A percentile compares a stretch with the other conserved stretches of the same genome.
These are phyloP conservation scores for Nasonia vitripennis DNA, from an alignment of 1,140 invertebrate genomes.

Conservation along the genomic window DNA sequence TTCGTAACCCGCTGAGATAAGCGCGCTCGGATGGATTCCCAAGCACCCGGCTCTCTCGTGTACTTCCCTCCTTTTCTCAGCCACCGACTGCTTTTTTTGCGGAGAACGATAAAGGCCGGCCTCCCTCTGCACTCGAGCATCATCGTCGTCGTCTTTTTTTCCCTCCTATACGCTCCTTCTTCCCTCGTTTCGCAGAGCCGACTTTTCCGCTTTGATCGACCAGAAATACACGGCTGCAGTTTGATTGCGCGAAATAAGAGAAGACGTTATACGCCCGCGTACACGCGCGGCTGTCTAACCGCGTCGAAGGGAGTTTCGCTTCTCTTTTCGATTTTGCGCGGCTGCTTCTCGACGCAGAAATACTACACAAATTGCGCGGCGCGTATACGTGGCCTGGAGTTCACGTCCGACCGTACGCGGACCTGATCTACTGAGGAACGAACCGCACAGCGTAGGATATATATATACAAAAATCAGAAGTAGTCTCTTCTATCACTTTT, in stretches of 20 bases:
- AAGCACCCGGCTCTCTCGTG: neutral
- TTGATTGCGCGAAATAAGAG: slow-evolving; percentile 13
- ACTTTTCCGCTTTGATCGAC: slow-evolving; percentile 12
- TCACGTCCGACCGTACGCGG: neutral
- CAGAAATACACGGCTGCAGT: neutral
- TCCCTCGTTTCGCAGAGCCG: neutral
- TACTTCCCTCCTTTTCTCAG: neutral
- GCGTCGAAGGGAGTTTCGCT: neutral
- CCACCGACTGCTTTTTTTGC: neutral
- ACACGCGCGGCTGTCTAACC: neutral
- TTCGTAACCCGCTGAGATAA: neutral
- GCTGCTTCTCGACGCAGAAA: neutral
- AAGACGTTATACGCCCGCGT: neutral
- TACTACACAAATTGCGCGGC: neutral
- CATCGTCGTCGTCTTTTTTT: neutral
- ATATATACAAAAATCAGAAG: too few species aligned
- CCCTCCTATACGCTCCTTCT: neutral
- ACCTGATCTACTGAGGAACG: neutral
- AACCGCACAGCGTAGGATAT: too few species aligned
- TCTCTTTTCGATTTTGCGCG: neutral
- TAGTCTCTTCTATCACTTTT: too few species aligned
- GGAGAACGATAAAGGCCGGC: neutral
- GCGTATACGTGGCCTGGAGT: neutral
- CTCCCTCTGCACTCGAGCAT: neutral
- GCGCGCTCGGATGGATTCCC: neutral